Evolutionary conservation across 2,113 vertebrate species (phyloP), one percentile per base, ranked within the genome.

Genomic region (Entomyzon cyanotis): DNA sequence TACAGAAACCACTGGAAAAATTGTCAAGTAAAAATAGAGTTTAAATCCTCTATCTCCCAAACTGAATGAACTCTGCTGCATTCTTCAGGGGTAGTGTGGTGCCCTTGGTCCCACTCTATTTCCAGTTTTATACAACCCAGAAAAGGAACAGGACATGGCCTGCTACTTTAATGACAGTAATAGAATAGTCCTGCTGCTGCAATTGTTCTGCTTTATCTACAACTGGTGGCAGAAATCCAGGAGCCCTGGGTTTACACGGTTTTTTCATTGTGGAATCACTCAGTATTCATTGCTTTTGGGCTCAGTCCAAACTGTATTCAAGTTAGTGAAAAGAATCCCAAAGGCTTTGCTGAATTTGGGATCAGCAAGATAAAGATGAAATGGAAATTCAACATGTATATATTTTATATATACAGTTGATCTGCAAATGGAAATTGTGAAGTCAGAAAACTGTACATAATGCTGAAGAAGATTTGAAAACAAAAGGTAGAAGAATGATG

Each of bases 141-240:
- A 75, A 71, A 76, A 62, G 20, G 41, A 83, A 31, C 8, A 64
- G 60, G 39, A 73, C n/a, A 67, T 7, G 5, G 63, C 12, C 33
- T 77, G 42, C 60, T 81, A 69, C 63, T 68, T 94, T 73, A 76
- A 33, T n/a, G 37, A 70, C 37, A 89, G 37, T 25, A 87, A 70
- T 78, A 74, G 63, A 62, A 87, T 60, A 60, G 10, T 71, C 53
- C 47, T 59, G 56, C 47, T 67, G 42, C 52, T 75, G 83, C 30
- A 63, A 67, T 84, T 82, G 35, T 82, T 94, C 44, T 84, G 56
- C 56, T 77, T 87, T 91, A 77, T 87, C 60, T 74, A 64, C 35
- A 90, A 9, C 49, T 82, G 37, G 22, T 87, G 82, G 78, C 60
- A 94, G 60, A 82, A 93, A 74, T 89, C 84, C 90, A 89, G 47